Conservation (phyloP, 2,113 vertebrate species). For the Electrona antarctica region DNA sequence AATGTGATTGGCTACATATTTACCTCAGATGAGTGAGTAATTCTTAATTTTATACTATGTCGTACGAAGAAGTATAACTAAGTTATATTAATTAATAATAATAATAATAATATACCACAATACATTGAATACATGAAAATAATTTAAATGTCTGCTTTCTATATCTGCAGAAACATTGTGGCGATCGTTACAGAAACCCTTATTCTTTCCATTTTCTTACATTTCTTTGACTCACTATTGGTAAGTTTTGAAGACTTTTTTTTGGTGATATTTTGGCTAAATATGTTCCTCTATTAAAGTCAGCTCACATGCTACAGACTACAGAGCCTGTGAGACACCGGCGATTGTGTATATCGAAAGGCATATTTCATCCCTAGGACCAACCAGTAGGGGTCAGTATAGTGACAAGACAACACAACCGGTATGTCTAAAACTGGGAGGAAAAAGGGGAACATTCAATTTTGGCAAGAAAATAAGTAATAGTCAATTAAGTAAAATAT, state of each 20-base stretch:
- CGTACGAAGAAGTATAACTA: neutral
- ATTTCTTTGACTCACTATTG: conserved; percentile 76
- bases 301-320: neutral
- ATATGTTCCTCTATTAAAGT: neutral
- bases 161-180: conserved; percentile 66
- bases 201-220: conserved; percentile 63
- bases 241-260: conserved; percentile 54
- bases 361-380: too few relatives aligned
- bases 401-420: too few relatives aligned
- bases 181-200: conserved; percentile 63
- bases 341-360: neutral
- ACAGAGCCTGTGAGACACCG: too few relatives aligned
- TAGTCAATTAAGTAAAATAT: too few relatives aligned
- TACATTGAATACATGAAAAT: neutral
- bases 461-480: too few relatives aligned
- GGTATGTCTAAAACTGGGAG: too few relatives aligned
- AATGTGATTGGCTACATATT: conserved; percentile 82
- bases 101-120: neutral
- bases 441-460: too few relatives aligned
- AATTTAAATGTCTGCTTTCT: too few relatives aligned
- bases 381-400: too few relatives aligned
- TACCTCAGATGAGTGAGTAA: conserved; percentile 84
- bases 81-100: neutral
- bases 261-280: neutral
- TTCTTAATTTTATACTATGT: neutral